Evolutionary conservation across 2,113 vertebrate species (phyloP).

Genomic region (Neogale vison): DNA sequence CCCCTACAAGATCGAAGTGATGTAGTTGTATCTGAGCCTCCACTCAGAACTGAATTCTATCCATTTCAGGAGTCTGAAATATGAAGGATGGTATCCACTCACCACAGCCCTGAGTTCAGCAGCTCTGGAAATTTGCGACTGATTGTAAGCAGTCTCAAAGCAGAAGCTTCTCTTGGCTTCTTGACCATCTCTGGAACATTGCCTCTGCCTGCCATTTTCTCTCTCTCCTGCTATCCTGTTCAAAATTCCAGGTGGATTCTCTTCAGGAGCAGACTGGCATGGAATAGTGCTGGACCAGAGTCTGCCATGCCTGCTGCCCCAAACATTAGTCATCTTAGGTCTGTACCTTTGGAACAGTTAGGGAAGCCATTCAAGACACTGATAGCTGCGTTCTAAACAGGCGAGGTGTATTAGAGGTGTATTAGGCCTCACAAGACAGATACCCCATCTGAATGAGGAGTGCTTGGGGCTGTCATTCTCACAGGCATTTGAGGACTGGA

Average conservation of each 20-base stretch:
- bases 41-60: neutral
- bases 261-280: neutral
- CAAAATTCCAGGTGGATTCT: neutral
- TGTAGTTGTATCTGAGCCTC: neutral
- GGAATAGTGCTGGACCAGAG: neutral
- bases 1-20: neutral
- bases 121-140: neutral
- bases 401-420: neutral
- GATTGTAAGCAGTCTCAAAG: neutral
- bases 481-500: neutral
- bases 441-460: neutral
- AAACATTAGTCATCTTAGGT: neutral
- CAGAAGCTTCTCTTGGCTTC: neutral
- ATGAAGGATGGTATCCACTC: neutral
- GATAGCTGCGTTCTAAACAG: neutral
- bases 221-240: neutral
- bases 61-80: neutral
- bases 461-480: neutral
- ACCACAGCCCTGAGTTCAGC: neutral
- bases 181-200: neutral
- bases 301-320: neutral
- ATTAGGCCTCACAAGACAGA: neutral
- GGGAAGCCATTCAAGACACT: neutral
- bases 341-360: neutral
- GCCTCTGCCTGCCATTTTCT: neutral